A percentile compares a stretch with the other conserved stretches of the same genome.
Conservation (phyloP, 2,797 vertebrate species). For the Hoplostethus mediterraneus region DNA sequence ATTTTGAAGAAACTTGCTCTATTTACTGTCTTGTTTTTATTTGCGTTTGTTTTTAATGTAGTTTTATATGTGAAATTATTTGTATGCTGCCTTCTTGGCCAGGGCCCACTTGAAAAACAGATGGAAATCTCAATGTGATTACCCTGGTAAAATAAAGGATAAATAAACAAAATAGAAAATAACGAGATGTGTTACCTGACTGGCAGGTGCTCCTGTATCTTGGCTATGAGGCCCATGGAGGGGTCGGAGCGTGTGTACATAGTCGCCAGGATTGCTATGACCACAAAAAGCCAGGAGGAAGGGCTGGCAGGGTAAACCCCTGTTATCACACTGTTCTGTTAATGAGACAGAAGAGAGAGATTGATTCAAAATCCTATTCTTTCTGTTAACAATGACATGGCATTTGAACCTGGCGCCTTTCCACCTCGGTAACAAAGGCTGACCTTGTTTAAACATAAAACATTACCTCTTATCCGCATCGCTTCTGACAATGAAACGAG, state of each 20-base stretch:
- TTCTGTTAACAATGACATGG: constrained; percentile 7
- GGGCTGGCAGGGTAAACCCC: constrained; percentile 92
- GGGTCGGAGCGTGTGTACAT: constrained; percentile 93
- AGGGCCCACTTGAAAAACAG: no score
- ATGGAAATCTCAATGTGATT: no score
- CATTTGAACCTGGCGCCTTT: no score
- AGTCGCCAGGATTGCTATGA: constrained; percentile 91
- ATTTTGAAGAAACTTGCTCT: no score
- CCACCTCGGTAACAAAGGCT: no score
- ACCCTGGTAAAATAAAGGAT: no score
- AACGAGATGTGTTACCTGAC: constrained; percentile 83
- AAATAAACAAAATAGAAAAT: not conserved
- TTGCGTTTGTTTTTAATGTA: no score
- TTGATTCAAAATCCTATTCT: constrained; percentile 11
- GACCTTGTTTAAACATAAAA: not conserved
- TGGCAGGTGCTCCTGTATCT: constrained; percentile 92
- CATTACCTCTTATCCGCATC: not conserved
- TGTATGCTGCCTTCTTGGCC: no score
- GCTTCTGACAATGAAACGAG: not conserved
- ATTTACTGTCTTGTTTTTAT: no score
- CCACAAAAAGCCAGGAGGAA: constrained; percentile 93
- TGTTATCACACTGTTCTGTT: constrained; percentile 90
- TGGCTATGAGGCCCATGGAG: constrained; percentile 93
- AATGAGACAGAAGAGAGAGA: constrained; percentile 8
- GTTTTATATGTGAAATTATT: no score